A percentile compares a stretch with the other conserved stretches of the same genome.
phyloP scores from a whole-genome alignment of 23 tunicate genomes.

The Pegea sp. region DNA sequence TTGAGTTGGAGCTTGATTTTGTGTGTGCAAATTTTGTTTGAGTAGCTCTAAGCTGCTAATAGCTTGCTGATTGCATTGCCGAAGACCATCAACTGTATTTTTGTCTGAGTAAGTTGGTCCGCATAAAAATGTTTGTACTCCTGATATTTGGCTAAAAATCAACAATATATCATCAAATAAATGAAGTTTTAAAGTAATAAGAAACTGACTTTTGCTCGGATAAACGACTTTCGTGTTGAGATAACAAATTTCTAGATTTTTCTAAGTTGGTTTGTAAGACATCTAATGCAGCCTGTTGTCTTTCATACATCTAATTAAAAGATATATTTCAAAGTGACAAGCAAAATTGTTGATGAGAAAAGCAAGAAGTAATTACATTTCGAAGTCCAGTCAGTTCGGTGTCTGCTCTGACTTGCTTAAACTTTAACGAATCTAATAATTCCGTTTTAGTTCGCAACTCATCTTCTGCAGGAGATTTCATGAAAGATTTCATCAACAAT shows the following conservation, averaged over 20 bases:
- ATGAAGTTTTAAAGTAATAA: too few relatives aligned
- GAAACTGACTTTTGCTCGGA: too few relatives aligned
- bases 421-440: slow-evolving; percentile 28
- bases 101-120: too few relatives aligned
- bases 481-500: too few relatives aligned
- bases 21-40: too few relatives aligned
- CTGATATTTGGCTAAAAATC: too few relatives aligned
- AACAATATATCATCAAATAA: too few relatives aligned
- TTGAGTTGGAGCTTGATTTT: too few relatives aligned
- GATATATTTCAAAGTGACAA: background rate
- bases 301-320: slow-evolving; percentile 36
- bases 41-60: too few relatives aligned
- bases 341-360: background rate
- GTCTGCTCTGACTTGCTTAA: slow-evolving; percentile 52
- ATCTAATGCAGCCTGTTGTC: slow-evolving; percentile 41
- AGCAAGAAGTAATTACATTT: slow-evolving; percentile 9
- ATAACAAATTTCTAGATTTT: slow-evolving; percentile 28
- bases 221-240: slow-evolving; percentile 40
- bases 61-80: too few relatives aligned
- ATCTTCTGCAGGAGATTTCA: slow-evolving; percentile 68
- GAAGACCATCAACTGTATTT: too few relatives aligned
- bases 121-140: too few relatives aligned
- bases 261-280: slow-evolving; percentile 21
- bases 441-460: slow-evolving; percentile 56
- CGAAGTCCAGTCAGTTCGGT: slow-evolving; percentile 28